A percentile compares a stretch with the other conserved stretches of the same genome.
Evolutionary conservation across 2,797 vertebrate species (phyloP).

Genomic region (Telmatherina bonti): DNA sequence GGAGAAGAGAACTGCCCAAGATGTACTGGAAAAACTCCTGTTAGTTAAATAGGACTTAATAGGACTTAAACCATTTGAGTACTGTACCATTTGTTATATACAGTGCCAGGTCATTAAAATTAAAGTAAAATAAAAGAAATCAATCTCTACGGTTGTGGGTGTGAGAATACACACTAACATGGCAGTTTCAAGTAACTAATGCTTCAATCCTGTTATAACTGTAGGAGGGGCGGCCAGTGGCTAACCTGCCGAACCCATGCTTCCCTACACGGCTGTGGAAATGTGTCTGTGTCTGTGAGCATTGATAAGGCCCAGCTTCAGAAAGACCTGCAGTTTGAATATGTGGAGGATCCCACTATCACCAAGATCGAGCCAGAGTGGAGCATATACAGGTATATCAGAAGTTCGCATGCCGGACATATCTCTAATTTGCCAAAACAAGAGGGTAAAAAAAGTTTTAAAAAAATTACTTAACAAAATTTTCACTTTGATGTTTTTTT

Average conservation of each 20-base stretch:
- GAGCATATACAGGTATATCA: constrained; percentile 95
- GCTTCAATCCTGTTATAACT: constrained; percentile 9
- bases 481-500: background rate
- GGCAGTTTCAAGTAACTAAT: constrained; percentile 13
- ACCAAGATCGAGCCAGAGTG: constrained; percentile 95
- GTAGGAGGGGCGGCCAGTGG: constrained; percentile 90
- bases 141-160: no score
- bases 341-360: constrained; percentile 95
- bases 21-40: no score
- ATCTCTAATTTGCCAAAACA: background rate
- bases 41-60: no score
- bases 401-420: background rate
- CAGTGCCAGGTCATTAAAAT: no score
- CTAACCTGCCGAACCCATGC: constrained; percentile 93
- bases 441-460: background rate
- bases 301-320: constrained; percentile 94
- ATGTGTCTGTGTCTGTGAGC: constrained; percentile 91
- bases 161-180: background rate
- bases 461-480: background rate
- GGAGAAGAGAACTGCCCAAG: no score
- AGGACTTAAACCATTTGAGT: no score
- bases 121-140: no score
- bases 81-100: no score
- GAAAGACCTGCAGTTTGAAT: constrained; percentile 93
- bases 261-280: constrained; percentile 87